These are phyloP conservation scores for Sebastes minor DNA, from an alignment of 2,797 vertebrate genomes.

Conservation along the genomic window DNA sequence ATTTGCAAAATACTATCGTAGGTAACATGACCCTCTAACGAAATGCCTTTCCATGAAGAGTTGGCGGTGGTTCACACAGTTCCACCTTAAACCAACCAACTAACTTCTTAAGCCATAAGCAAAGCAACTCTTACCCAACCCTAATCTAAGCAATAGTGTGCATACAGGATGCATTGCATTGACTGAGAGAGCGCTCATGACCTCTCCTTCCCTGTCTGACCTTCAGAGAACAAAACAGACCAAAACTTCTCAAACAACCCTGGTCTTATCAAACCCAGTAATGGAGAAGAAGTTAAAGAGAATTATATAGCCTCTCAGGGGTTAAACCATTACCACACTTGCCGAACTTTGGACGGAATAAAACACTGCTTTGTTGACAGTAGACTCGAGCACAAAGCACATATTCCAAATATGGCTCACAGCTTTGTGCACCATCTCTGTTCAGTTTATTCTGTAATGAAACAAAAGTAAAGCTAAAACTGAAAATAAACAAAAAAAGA, in stretches of 20 bases:
- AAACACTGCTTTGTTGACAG: conserved; percentile 4
- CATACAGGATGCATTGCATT: not conserved
- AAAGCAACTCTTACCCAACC: not conserved
- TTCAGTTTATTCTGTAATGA: not conserved
- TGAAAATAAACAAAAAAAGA: not conserved
- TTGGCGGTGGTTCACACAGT: not conserved
- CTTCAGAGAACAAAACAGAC: conserved; percentile 16
- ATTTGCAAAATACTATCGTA: not conserved
- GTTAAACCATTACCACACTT: not conserved
- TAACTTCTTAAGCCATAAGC: not conserved
- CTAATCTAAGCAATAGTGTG: not conserved
- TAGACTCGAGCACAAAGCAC: not conserved
- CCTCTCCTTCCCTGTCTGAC: not conserved
- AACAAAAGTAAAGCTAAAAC: not conserved
- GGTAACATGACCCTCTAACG: not conserved
- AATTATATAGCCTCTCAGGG: not conserved
- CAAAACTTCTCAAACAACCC: not conserved
- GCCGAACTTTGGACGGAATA: conserved; percentile 28
- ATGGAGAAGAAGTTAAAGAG: not conserved
- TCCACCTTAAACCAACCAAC: not conserved
- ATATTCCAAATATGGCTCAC: not conserved
- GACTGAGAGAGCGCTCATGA: not conserved
- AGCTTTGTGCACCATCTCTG: not conserved
- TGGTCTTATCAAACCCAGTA: conserved; percentile 23
- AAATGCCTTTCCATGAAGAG: not conserved